Conservation (phyloP, 2,888 invertebrate genomes). For the Synanthedon tipuliformis region DNA sequence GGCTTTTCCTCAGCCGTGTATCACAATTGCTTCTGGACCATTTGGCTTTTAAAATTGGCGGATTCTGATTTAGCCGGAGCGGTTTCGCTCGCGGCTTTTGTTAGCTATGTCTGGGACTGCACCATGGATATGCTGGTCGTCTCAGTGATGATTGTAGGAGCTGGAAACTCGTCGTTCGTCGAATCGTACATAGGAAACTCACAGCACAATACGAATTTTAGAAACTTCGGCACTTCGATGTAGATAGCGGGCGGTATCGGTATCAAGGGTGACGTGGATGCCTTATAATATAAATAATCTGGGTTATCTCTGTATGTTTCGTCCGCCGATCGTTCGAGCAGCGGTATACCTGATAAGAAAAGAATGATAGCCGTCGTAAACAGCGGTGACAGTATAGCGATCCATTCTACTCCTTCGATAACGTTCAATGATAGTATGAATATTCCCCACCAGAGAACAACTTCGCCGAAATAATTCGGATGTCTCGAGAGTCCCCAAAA, state of each 20-base stretch:
- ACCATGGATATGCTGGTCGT: constrained; percentile 78
- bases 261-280: constrained; percentile 88
- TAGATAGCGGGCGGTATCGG: constrained; percentile 90
- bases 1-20: constrained; percentile 54
- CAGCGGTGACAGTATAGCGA: constrained; percentile 86
- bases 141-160: constrained; percentile 74
- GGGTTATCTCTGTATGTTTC: constrained; percentile 89
- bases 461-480: constrained; percentile 96
- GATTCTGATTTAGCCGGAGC: constrained; percentile 47
- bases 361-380: constrained; percentile 89
- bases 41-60: constrained; percentile 28
- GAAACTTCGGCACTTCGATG: constrained; percentile 84
- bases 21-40: constrained; percentile 58
- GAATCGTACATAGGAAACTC: constrained; percentile 90
- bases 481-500: constrained; percentile 90
- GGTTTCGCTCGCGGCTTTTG: constrained; percentile 53
- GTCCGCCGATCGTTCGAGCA: constrained; percentile 88
- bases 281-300: constrained; percentile 88
- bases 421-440: constrained; percentile 90
- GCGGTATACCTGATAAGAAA: constrained; percentile 91
- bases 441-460: constrained; percentile 93
- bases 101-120: constrained; percentile 79
- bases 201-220: constrained; percentile 88
- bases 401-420: constrained; percentile 86
- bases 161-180: constrained; percentile 74